Conservation (phyloP, 1,140 invertebrate species). For the Cephus cinctus region DNA sequence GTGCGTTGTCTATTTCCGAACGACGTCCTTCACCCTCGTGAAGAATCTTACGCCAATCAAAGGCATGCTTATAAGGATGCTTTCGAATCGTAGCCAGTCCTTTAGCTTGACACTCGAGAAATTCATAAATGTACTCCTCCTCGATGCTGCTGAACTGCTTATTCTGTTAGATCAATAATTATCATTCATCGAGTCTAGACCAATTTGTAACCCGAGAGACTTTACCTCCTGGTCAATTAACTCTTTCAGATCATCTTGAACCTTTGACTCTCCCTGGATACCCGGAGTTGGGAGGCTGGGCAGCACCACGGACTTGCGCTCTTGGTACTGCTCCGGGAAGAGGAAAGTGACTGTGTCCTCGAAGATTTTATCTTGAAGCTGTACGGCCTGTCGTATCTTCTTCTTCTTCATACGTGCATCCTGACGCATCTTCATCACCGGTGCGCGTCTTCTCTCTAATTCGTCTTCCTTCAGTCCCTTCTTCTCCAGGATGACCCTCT, state of each 20-base stretch:
- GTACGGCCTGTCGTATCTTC: slow-evolving; percentile 32
- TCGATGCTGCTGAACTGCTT: slow-evolving; percentile 16
- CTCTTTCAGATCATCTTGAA: too few species aligned
- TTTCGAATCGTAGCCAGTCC: slow-evolving; percentile 21
- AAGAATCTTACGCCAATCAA: slow-evolving; percentile 29
- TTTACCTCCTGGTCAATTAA: too few species aligned
- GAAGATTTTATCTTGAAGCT: slow-evolving; percentile 32
- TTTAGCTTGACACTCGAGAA: slow-evolving; percentile 26
- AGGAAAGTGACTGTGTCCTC: slow-evolving; percentile 30
- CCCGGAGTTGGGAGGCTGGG: too few species aligned
- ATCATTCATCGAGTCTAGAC: too few species aligned
- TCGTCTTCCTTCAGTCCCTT: slow-evolving; percentile 53
- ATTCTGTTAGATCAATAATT: too few species aligned
- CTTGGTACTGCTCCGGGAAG: slow-evolving; percentile 28
- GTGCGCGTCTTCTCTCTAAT: slow-evolving; percentile 47
- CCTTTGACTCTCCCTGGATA: too few species aligned
- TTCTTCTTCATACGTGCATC: slow-evolving; percentile 45
- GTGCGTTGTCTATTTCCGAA: too few species aligned
- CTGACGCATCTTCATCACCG: slow-evolving; percentile 45
- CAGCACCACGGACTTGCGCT: too few species aligned
- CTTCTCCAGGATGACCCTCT: slow-evolving; percentile 47
- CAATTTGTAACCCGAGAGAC: too few species aligned
- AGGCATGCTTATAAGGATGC: slow-evolving; percentile 21
- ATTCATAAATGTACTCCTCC: slow-evolving; percentile 35
- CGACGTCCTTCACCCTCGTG: slow-evolving; percentile 20